Evolutionary conservation across 2,113 vertebrate genomes (phyloP).

Genomic region (Marcusenius ussheri): DNA sequence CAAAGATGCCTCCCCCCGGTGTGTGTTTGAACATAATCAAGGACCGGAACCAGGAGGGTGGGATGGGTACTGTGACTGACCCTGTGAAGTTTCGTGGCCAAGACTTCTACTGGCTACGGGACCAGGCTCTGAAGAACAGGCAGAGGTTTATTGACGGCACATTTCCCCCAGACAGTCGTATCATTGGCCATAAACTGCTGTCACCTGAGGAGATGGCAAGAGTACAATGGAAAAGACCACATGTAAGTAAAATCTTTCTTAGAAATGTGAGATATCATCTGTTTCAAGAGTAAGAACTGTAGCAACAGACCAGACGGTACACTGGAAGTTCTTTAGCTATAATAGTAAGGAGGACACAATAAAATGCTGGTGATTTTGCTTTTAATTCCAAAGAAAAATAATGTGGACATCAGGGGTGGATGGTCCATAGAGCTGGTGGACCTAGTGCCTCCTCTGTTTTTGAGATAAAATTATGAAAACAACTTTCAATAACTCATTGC

Average conservation of each 20-base stretch:
- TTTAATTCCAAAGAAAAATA: neutral
- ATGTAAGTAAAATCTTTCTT: conserved; percentile 25
- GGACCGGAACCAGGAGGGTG: conserved; percentile 38
- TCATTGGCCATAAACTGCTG: conserved; percentile 48
- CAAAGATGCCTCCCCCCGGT: conserved; percentile 52
- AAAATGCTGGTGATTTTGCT: neutral
- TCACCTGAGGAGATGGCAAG: neutral
- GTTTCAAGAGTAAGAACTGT: neutral
- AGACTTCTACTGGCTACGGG: conserved; percentile 42
- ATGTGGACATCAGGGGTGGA: neutral
- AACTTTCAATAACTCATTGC: too few species aligned
- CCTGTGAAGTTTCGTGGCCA: conserved; percentile 45
- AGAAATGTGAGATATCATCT: neutral
- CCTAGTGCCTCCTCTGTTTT: neutral
- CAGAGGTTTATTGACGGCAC: conserved; percentile 43
- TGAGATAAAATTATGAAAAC: neutral
- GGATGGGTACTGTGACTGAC: conserved; percentile 37
- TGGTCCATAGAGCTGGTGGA: neutral
- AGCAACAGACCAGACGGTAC: neutral
- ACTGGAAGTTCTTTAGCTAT: neutral
- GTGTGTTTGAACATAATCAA: conserved; percentile 52
- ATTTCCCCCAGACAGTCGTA: conserved; percentile 52
- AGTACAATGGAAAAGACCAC: conserved; percentile 43
- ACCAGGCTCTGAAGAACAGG: conserved; percentile 25
- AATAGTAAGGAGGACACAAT: neutral